Evolutionary conservation across 2,888 invertebrate species (phyloP).

Genomic region (Diarsia mendica): DNA sequence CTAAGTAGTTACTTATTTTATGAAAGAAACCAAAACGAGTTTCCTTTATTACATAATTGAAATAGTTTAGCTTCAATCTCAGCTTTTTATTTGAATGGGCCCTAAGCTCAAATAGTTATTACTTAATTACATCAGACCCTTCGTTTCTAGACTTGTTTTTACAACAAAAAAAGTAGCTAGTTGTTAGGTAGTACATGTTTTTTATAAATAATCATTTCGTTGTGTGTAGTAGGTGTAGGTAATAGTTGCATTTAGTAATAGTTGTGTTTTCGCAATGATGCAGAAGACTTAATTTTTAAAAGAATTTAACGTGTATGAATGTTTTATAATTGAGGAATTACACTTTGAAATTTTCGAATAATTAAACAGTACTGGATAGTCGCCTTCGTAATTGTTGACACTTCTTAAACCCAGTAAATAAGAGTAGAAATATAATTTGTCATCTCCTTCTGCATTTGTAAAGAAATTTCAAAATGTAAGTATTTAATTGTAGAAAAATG

Average conservation of each 20-base stretch:
- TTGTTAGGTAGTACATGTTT: slow-evolving; percentile 18
- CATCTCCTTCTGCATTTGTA: background rate
- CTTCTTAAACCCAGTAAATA: background rate
- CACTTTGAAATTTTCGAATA: background rate
- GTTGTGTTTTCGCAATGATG: slow-evolving; percentile 7
- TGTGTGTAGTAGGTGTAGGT: background rate
- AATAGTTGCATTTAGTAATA: background rate
- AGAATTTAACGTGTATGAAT: background rate
- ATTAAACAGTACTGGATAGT: background rate
- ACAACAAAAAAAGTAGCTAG: slow-evolving; percentile 7
- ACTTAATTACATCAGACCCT: slow-evolving; percentile 36
- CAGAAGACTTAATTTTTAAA: background rate
- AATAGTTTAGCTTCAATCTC: slow-evolving; percentile 27
- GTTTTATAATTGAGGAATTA: background rate
- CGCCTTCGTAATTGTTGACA: background rate
- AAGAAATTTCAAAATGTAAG: too few species aligned
- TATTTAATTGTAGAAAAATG: too few species aligned
- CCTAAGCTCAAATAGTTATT: slow-evolving; percentile 22
- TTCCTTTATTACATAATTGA: slow-evolving; percentile 7
- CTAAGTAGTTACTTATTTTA: slow-evolving; percentile 25
- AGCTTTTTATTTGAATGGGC: slow-evolving; percentile 20
- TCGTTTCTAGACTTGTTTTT: slow-evolving; percentile 20
- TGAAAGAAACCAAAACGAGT: slow-evolving; percentile 15
- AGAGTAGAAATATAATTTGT: background rate
- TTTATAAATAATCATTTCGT: slow-evolving; percentile 19